Evolutionary conservation across 2,888 invertebrate species (phyloP).

Genomic region (Brachynemurus nebulosus): DNA sequence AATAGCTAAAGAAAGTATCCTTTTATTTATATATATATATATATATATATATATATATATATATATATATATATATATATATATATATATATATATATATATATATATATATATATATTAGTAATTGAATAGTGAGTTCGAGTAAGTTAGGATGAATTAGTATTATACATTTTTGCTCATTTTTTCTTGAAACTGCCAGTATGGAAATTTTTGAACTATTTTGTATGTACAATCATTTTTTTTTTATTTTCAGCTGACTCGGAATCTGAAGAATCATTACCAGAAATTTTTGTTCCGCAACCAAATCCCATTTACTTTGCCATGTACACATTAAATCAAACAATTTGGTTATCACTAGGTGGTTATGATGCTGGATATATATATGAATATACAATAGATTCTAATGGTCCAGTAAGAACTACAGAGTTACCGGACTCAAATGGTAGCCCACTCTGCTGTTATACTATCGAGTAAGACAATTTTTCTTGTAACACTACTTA

Average conservation of each 20-base stretch:
- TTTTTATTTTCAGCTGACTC: slow-evolving; percentile 33
- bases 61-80: too few relatives aligned
- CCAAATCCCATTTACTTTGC: slow-evolving; percentile 45
- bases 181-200: neutral
- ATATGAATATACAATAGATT: slow-evolving; percentile 41
- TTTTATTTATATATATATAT: too few relatives aligned
- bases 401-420: slow-evolving; percentile 32
- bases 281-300: slow-evolving; percentile 39
- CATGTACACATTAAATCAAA: slow-evolving; percentile 35
- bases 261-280: slow-evolving; percentile 39
- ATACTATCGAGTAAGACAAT: slow-evolving; percentile 36
- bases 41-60: too few relatives aligned
- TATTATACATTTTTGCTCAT: neutral
- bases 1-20: too few relatives aligned
- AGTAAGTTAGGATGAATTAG: too few relatives aligned
- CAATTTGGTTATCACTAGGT: slow-evolving; percentile 45
- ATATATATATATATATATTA: too few relatives aligned
- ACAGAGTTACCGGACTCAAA: slow-evolving; percentile 37
- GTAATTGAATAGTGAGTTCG: too few relatives aligned
- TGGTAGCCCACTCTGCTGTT: slow-evolving; percentile 42
- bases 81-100: too few relatives aligned
- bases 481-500: too few relatives aligned
- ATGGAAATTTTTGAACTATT: neutral
- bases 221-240: neutral
- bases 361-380: slow-evolving; percentile 54